These are phyloP conservation scores for Leptinotarsa lineolata DNA, from an alignment of 1,140 invertebrate genomes.

Conservation along the genomic window DNA sequence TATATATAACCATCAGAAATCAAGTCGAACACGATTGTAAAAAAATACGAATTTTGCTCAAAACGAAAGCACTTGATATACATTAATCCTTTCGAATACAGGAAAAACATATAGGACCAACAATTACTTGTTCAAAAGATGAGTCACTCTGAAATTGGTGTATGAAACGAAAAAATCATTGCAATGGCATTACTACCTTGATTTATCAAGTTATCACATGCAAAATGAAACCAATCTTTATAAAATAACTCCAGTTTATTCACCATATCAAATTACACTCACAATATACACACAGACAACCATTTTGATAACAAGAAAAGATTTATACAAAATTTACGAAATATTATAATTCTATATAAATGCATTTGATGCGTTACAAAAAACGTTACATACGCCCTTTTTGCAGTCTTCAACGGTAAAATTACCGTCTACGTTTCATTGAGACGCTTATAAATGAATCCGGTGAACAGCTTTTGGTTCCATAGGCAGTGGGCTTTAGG, in stretches of 20 bases:
- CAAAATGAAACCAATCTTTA: neutral
- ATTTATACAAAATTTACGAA: slow-evolving; percentile 3
- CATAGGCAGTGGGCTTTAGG: slow-evolving; percentile 34
- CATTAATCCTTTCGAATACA: too few relatives aligned
- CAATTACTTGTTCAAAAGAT: too few relatives aligned
- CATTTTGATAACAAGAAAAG: slow-evolving; percentile 13
- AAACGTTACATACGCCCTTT: slow-evolving; percentile 19
- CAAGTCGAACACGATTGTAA: too few relatives aligned
- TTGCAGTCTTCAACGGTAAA: slow-evolving; percentile 17
- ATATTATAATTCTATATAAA: slow-evolving; percentile 31
- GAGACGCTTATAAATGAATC: neutral
- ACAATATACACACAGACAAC: slow-evolving; percentile 5
- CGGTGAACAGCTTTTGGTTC: slow-evolving; percentile 31
- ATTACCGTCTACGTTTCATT: neutral
- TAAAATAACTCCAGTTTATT: slow-evolving; percentile 3
- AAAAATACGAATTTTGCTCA: too few relatives aligned
- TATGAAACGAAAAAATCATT: too few relatives aligned
- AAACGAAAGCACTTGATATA: too few relatives aligned
- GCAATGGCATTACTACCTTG: too few relatives aligned
- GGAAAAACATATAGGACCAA: too few relatives aligned
- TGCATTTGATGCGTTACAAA: slow-evolving; percentile 39
- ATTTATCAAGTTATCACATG: too few relatives aligned
- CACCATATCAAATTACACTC: slow-evolving; percentile 19
- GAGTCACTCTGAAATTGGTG: too few relatives aligned
- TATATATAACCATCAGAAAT: too few relatives aligned